Conservation (phyloP, 2,797 vertebrate species). For the Cuculus canorus region DNA sequence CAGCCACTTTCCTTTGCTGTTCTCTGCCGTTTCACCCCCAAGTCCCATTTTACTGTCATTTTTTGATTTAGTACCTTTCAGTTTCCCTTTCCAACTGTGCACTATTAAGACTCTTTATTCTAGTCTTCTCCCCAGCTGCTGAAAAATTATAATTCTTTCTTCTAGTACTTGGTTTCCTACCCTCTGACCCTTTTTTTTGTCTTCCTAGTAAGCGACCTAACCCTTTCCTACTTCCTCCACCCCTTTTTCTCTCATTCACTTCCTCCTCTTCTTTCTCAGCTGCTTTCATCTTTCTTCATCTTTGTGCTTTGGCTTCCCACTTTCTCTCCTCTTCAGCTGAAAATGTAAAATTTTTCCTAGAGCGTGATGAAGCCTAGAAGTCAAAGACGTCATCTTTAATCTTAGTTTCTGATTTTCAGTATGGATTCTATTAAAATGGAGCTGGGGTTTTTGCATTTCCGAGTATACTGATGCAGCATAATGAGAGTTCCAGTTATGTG, state of each 20-base stretch:
- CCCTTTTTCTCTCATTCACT: slow-evolving; percentile 3
- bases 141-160: slow-evolving; percentile 41
- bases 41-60: neutral
- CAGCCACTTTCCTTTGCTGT: neutral
- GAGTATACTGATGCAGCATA: slow-evolving; percentile 31
- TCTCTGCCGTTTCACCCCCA: neutral
- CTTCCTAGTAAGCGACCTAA: neutral
- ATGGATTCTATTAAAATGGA: slow-evolving; percentile 50
- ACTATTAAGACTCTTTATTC: slow-evolving; percentile 26
- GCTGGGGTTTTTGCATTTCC: slow-evolving; percentile 24
- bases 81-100: neutral
- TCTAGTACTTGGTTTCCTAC: slow-evolving; percentile 4
- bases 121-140: slow-evolving; percentile 12
- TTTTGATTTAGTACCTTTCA: neutral
- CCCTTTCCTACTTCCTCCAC: neutral
- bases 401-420: slow-evolving; percentile 65
- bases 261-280: slow-evolving; percentile 20
- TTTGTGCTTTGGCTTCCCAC: slow-evolving; percentile 7
- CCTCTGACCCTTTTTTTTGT: slow-evolving; percentile 25
- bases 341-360: slow-evolving; percentile 37
- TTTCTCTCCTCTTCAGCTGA: slow-evolving; percentile 28
- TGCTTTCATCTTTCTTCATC: slow-evolving; percentile 53
- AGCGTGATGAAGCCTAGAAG: slow-evolving; percentile 24
- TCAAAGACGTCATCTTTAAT: slow-evolving; percentile 62
- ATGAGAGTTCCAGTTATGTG: slow-evolving; percentile 35